Evolutionary conservation across 2,888 invertebrate genomes (phyloP).

Genomic region (Drosophila leonis): DNA sequence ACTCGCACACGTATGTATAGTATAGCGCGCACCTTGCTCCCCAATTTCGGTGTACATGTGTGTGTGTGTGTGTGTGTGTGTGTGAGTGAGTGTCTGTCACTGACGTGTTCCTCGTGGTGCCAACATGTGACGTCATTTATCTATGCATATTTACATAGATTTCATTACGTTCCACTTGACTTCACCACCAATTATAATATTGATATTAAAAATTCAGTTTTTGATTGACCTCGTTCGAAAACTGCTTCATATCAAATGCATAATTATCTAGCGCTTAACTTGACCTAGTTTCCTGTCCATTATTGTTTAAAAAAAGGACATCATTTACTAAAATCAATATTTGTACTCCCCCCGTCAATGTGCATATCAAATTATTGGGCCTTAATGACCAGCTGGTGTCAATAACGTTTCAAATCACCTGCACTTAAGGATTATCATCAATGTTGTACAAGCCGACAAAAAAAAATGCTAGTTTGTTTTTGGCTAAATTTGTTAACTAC

Average conservation of each 20-base stretch:
- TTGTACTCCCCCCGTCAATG: neutral
- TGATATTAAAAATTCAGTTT: conserved; percentile 5
- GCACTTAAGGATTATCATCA: neutral
- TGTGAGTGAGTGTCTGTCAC: conserved; percentile 18
- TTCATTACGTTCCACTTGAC: conserved; percentile 29
- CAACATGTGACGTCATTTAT: conserved; percentile 50
- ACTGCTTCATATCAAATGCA: conserved; percentile 18
- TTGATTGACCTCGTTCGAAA: conserved; percentile 13
- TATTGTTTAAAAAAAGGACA: conserved; percentile 25
- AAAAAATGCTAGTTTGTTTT: neutral
- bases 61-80: conserved; percentile 1
- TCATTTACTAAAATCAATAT: conserved; percentile 57
- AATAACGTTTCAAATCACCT: conserved; percentile 20
- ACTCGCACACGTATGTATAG: neutral
- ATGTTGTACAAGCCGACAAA: conserved; percentile 3
- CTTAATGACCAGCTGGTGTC: conserved; percentile 28
- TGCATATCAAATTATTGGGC: conserved; percentile 32
- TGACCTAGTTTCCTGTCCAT: conserved; percentile 44
- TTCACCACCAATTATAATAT: conserved; percentile 17
- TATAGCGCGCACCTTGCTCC: conserved; percentile 39
- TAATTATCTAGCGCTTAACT: conserved; percentile 17
- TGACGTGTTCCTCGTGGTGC: conserved; percentile 61
- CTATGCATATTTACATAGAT: conserved; percentile 14
- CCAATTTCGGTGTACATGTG: conserved; percentile 6
- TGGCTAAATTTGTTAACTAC: neutral